Evolutionary conservation across 2,888 invertebrate species (phyloP), one percentile per base, ranked within the genome.

Genomic region (Cerastoderma edule): DNA sequence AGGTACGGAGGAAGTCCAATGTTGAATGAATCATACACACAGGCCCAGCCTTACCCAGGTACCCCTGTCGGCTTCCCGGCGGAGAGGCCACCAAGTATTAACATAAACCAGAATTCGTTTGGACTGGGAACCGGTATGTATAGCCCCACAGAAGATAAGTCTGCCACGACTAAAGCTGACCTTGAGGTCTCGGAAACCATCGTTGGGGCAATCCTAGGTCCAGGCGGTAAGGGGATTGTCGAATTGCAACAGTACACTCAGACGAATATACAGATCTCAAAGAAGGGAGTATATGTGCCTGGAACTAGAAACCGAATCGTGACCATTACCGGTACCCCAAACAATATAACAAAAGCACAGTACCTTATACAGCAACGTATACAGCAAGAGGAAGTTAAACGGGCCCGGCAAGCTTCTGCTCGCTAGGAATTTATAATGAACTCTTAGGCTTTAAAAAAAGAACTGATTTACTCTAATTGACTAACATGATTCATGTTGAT

Each of bases 161-260:
- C 85, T 54, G 83, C 83, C 30, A 80, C 88, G 39, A 88, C 86
- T 32, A 96, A 97, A 92, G 95, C 95, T 91, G 94, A 92, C 70
- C 84, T 95, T 90, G 97, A 98, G 95, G 97, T 99, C 93, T 96
- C 97, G 77, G 94, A 94, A 87, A 97, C 98, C 95, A 97, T 98
- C 94, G 98, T 99, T 93, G 99, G 98, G 92, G 98, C 98, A 92
- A 98, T 99, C 92, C 95, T 99, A 93, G 99, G 97, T 94, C 98
- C 98, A 87, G 98, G 97, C 92, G 99, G 98, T 85, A 96, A 97
- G 94, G 96, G 97, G 93, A 95, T 99, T 93, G 96, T 98, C 92
- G 98, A 99, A 95, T 97, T 99, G 94, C 98, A 98, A 94, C 97
- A 98, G 94, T 95, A 96, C 94, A 98, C 97, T 93, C 98, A 98